Evolutionary conservation across 1,140 invertebrate species (phyloP).

Genomic region (Bombus cullumanus): DNA sequence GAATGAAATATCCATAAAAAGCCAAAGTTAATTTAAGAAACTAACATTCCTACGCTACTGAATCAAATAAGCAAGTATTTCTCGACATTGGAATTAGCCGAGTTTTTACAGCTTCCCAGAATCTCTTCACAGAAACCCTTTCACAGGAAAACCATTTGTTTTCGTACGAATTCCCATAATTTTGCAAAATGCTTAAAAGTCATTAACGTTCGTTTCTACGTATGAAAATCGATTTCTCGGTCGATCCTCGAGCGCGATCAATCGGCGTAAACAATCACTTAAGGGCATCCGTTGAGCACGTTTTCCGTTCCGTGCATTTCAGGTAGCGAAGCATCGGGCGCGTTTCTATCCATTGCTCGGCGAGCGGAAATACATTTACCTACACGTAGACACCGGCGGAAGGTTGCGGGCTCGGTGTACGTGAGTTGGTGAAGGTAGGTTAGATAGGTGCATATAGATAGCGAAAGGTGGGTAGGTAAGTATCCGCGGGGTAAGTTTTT

Average conservation of each 20-base stretch:
- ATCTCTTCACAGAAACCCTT: too few species aligned
- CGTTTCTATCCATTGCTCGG: constrained; percentile 50
- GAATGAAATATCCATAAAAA: too few species aligned
- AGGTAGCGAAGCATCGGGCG: constrained; percentile 22
- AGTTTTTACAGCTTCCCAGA: too few species aligned
- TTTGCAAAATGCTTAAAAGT: too few species aligned
- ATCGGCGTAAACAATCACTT: constrained; percentile 36
- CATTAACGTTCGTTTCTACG: too few species aligned
- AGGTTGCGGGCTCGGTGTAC: constrained; percentile 61
- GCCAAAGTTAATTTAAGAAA: too few species aligned
- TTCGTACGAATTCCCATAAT: too few species aligned
- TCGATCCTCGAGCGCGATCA: neutral
- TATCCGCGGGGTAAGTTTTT: constrained; percentile 78
- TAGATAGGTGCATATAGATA: constrained; percentile 62
- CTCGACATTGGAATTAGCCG: too few species aligned
- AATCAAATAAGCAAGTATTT: too few species aligned
- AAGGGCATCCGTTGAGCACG: neutral
- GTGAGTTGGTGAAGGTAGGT: constrained; percentile 64
- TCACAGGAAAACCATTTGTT: too few species aligned
- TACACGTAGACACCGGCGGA: constrained; percentile 30
- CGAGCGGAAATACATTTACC: constrained; percentile 64
- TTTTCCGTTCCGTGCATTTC: constrained; percentile 31
- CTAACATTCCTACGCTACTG: too few species aligned
- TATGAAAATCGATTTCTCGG: neutral
- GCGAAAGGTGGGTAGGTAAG: constrained; percentile 59